A percentile compares a stretch with the other conserved stretches of the same genome.
Evolutionary conservation across 2,797 vertebrate species (phyloP).

Genomic region (Lepilemur septentrionalis): DNA sequence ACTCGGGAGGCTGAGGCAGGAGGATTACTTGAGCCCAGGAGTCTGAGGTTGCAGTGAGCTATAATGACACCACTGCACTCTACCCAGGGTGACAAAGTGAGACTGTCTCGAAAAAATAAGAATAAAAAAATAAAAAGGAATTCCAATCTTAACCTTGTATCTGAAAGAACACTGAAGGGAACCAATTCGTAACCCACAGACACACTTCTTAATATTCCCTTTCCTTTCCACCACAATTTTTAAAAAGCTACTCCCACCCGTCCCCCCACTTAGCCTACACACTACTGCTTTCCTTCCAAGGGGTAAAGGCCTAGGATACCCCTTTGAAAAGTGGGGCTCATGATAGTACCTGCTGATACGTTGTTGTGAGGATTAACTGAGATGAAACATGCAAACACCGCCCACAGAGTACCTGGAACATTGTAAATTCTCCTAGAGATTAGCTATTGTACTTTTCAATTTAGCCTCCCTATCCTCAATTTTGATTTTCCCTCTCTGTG

Average conservation of each 20-base stretch:
- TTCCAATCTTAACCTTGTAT: not conserved
- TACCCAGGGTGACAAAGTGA: too few relatives aligned
- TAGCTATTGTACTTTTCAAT: not conserved
- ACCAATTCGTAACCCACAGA: slow-evolving; percentile 19
- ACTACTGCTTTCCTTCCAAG: not conserved
- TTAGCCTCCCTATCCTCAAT: not conserved
- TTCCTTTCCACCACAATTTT: not conserved
- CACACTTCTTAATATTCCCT: not conserved
- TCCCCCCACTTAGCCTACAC: not conserved
- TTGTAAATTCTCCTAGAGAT: not conserved
- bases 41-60: too few relatives aligned
- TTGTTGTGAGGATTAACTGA: not conserved
- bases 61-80: too few relatives aligned
- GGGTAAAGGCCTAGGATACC: too few relatives aligned
- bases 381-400: not conserved
- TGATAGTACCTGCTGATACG: not conserved
- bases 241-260: not conserved
- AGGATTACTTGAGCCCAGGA: too few relatives aligned
- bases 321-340: not conserved
- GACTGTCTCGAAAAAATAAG: too few relatives aligned
- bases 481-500: slow-evolving; percentile 35
- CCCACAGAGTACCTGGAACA: not conserved
- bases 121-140: slow-evolving; percentile 31
- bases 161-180: slow-evolving; percentile 30
- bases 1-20: too few relatives aligned